phyloP scores from a whole-genome alignment of 2,797 vertebrate species.

The Apogon talboti region DNA sequence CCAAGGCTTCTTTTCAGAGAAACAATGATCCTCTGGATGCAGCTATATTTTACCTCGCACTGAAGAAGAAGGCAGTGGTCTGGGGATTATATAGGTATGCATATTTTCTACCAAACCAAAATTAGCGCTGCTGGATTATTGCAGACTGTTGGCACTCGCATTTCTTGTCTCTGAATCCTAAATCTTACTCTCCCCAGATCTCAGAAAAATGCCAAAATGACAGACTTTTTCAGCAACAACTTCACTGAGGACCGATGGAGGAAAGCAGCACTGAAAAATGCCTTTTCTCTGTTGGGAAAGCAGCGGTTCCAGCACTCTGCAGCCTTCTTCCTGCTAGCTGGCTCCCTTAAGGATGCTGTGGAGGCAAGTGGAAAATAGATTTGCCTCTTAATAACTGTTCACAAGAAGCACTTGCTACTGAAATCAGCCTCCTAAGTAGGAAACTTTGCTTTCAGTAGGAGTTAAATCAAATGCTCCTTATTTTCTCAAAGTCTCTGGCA shows the following conservation, averaged over 20 bases:
- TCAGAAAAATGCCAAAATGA: slow-evolving; percentile 94
- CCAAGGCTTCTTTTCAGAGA: slow-evolving; percentile 94
- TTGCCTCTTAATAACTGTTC: slow-evolving; percentile 43
- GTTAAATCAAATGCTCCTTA: slow-evolving; percentile 25
- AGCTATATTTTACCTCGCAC: slow-evolving; percentile 95
- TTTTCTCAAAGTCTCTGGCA: slow-evolving; percentile 19
- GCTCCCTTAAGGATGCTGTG: slow-evolving; percentile 96
- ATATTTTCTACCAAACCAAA: too few relatives aligned
- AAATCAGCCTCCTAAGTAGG: slow-evolving; percentile 12
- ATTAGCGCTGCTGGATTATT: slow-evolving; percentile 24
- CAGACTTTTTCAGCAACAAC: slow-evolving; percentile 96
- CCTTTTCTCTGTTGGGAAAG: slow-evolving; percentile 96
- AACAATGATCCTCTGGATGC: slow-evolving; percentile 96
- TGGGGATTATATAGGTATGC: slow-evolving; percentile 97
- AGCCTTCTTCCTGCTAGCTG: slow-evolving; percentile 96
- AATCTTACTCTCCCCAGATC: slow-evolving; percentile 83
- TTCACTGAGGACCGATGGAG: slow-evolving; percentile 97
- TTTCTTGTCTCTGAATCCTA: slow-evolving; percentile 32
- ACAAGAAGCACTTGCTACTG: slow-evolving; percentile 45
- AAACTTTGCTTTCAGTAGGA: slow-evolving; percentile 31
- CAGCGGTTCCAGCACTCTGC: slow-evolving; percentile 98
- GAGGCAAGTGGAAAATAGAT: slow-evolving; percentile 88
- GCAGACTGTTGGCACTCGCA: slow-evolving; percentile 22
- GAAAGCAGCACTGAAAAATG: slow-evolving; percentile 97
- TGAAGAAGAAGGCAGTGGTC: slow-evolving; percentile 98